Percentiles rank a stretch among this genome's conserved stretches.
Conservation (phyloP, 2,797 vertebrate genomes). For the Nyctibius grandis region DNA sequence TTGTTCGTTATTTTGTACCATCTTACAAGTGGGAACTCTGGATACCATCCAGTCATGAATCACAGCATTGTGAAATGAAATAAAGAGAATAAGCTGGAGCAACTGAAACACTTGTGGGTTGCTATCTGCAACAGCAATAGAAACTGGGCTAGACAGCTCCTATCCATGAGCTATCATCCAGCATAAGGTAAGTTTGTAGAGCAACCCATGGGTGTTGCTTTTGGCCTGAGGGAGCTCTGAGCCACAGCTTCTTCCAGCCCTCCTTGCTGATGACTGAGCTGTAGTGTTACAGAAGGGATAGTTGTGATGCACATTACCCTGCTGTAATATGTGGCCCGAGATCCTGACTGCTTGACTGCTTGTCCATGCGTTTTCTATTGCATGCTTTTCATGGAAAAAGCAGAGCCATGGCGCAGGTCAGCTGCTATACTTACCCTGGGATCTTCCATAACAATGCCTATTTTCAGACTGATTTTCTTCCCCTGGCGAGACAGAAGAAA, state of each 20-base stretch:
- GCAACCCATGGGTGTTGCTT: neutral
- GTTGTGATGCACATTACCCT: neutral
- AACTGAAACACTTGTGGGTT: neutral
- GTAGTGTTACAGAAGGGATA: neutral
- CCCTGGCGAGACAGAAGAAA: conserved; percentile 2
- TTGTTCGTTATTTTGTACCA: neutral
- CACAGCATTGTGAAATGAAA: neutral
- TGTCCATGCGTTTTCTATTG: neutral
- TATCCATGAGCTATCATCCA: neutral
- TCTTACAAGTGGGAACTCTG: neutral
- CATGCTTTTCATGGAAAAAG: neutral
- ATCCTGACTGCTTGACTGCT: neutral
- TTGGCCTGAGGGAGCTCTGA: neutral
- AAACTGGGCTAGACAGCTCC: neutral
- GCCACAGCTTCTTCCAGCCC: neutral
- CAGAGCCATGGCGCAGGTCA: neutral
- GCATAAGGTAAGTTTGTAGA: neutral
- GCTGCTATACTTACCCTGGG: neutral
- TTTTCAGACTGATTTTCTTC: conserved; percentile 27
- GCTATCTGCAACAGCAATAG: neutral
- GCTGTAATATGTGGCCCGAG: neutral
- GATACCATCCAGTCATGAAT: neutral
- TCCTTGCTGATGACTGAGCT: neutral
- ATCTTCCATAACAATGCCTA: neutral
- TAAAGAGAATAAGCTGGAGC: neutral